Conservation (phyloP, 2,113 vertebrate species). For the Gymnorhina tibicen region DNA sequence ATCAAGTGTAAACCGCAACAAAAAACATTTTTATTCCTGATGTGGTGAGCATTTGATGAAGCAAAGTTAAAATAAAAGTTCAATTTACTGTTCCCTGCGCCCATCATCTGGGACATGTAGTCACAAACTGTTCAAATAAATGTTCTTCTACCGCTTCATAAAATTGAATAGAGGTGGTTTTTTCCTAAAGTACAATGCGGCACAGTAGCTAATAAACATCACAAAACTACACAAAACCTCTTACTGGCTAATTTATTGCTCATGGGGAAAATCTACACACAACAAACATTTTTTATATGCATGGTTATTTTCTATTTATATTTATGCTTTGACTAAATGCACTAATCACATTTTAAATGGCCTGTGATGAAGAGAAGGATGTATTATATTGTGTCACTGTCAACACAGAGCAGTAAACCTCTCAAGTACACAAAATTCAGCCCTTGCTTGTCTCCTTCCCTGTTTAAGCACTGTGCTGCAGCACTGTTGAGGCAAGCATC, state of each 20-base stretch:
- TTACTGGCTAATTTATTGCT: not conserved
- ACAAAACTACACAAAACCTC: not conserved
- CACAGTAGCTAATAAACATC: not conserved
- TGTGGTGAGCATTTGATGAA: not conserved
- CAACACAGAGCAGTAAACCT: not conserved
- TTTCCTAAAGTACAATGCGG: not conserved
- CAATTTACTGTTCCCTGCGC: not conserved
- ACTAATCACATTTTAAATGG: conserved; percentile 1
- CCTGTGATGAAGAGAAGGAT: not conserved
- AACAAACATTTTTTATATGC: not conserved
- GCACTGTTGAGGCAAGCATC: not conserved
- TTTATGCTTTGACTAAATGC: not conserved
- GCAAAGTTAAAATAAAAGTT: not conserved
- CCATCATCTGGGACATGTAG: not conserved
- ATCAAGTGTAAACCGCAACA: not conserved
- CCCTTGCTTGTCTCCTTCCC: not conserved
- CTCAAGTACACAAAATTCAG: not conserved
- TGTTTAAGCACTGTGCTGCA: not conserved
- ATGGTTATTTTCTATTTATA: not conserved
- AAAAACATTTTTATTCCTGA: not conserved
- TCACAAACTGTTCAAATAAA: not conserved
- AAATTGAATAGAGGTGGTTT: not conserved
- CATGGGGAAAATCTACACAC: not conserved
- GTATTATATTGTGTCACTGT: not conserved
- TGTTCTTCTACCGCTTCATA: not conserved